Evolutionary conservation across 1,140 invertebrate species (phyloP).

Genomic region (Eriosoma lanigerum): DNA sequence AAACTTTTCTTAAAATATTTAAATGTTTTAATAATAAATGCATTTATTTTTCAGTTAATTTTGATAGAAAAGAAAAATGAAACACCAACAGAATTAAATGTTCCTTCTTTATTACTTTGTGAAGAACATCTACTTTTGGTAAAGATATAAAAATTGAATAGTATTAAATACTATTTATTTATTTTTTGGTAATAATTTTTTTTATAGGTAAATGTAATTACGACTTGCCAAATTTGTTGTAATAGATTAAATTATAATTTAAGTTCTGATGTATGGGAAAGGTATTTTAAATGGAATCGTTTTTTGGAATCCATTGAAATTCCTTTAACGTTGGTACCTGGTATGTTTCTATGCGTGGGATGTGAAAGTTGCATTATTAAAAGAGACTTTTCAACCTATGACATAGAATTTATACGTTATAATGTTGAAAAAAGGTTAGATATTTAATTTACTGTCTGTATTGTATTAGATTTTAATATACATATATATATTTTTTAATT

Average conservation of each 20-base stretch:
- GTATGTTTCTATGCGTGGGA: constrained; percentile 24
- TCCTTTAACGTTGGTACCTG: not conserved
- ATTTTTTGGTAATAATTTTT: not conserved
- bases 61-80: not conserved
- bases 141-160: not conserved
- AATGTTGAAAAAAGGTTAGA: not conserved
- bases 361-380: not conserved
- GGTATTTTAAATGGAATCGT: not conserved
- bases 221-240: constrained; percentile 19
- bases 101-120: not conserved
- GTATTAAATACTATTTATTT: not conserved
- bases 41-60: constrained; percentile 29
- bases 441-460: not conserved
- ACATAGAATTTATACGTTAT: not conserved
- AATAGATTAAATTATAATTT: not conserved
- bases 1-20: not conserved
- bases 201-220: not conserved
- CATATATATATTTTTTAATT: not conserved
- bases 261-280: not conserved
- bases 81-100: no score
- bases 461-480: not conserved
- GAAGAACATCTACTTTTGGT: not conserved
- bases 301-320: not conserved
- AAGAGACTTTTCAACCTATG: not conserved
- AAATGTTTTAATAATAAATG: not conserved